These are phyloP conservation scores for Urocynchramus pylzowi DNA, from an alignment of 2,113 vertebrate genomes.

Conservation along the genomic window DNA sequence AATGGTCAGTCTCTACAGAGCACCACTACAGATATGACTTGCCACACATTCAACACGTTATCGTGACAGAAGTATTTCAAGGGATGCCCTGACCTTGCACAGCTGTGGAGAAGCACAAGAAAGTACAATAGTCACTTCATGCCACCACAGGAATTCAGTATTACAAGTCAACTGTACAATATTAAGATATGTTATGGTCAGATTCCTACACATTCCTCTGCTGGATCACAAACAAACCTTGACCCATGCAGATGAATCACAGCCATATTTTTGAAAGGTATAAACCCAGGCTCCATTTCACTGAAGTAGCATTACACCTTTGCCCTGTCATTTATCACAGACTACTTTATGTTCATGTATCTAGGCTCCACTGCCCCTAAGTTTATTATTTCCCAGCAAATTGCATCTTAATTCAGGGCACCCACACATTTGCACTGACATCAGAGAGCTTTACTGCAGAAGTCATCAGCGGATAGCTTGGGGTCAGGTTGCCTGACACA, in stretches of 20 bases:
- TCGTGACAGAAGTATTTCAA: not conserved
- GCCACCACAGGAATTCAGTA: not conserved
- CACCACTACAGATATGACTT: not conserved
- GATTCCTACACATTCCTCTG: not conserved
- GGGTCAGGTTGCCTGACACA: not conserved
- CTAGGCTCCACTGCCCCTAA: not conserved
- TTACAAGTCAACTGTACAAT: not conserved
- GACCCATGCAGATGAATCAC: not conserved
- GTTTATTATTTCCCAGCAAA: not conserved
- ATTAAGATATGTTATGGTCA: not conserved
- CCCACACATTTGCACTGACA: not conserved
- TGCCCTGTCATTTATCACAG: not conserved
- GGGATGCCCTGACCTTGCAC: not conserved
- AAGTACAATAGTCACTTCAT: not conserved
- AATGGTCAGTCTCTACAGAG: not conserved
- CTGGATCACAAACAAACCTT: not conserved
- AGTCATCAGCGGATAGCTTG: not conserved
- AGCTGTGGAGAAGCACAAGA: not conserved
- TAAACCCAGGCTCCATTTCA: not conserved
- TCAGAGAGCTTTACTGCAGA: not conserved
- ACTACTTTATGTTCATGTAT: not conserved
- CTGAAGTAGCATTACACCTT: not conserved
- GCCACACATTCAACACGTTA: accelerated
- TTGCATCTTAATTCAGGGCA: not conserved
- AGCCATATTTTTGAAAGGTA: not conserved